Conservation (phyloP, 2,113 vertebrate species). For the Coturnix japonica region DNA sequence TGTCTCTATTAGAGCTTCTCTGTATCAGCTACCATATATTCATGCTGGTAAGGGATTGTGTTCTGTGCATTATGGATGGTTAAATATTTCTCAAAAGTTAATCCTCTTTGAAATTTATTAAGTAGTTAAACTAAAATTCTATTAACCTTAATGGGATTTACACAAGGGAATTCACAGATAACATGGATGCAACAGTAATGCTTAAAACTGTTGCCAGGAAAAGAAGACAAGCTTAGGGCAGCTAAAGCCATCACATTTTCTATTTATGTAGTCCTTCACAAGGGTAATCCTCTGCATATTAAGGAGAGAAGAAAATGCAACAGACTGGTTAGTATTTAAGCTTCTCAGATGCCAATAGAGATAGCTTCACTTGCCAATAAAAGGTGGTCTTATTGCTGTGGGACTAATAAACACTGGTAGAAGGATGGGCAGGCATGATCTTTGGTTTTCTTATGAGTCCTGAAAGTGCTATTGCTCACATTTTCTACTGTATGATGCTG, state of each 20-base stretch:
- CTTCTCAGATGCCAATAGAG: constrained; percentile 6
- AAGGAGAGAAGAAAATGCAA: constrained; percentile 17
- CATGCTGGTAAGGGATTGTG: background rate
- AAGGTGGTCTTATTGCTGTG: background rate
- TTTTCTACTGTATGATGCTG: background rate
- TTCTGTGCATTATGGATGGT: background rate
- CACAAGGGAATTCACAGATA: constrained; percentile 55
- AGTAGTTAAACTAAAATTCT: constrained; percentile 68
- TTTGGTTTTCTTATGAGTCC: background rate
- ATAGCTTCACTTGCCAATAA: constrained; percentile 4
- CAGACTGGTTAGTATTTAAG: constrained; percentile 5
- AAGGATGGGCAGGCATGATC: background rate
- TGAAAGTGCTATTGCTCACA: background rate
- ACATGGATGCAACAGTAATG: constrained; percentile 28
- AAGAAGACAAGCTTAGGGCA: background rate
- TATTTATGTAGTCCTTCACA: constrained; percentile 52
- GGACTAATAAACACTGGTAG: background rate
- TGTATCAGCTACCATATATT: background rate
- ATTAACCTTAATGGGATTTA: constrained; percentile 65
- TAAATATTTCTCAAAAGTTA: constrained; percentile 47
- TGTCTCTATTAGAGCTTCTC: background rate
- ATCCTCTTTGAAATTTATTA: constrained; percentile 62
- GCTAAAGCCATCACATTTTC: constrained; percentile 52
- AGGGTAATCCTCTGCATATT: constrained; percentile 44
- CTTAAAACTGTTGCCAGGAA: constrained; percentile 42